Conservation (phyloP, 2,113 vertebrate species). For the Catharus bicknelli region DNA sequence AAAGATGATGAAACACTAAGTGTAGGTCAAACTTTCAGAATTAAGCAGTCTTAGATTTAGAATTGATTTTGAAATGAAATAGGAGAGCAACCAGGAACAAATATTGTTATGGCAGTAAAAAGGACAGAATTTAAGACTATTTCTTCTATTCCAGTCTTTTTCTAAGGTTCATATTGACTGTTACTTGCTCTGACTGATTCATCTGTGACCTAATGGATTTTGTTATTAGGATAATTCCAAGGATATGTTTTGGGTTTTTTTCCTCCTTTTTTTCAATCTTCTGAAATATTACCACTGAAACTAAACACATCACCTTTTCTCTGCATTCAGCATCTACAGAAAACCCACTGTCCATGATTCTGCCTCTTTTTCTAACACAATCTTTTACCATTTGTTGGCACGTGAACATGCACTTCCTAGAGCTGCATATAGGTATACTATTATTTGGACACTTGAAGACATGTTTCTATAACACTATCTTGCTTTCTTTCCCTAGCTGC, state of each 20-base stretch:
- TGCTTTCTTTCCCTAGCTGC: not conserved
- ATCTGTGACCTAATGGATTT: not conserved
- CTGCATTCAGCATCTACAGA: not conserved
- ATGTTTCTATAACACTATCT: not conserved
- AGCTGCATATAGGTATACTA: not conserved
- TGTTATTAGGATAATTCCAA: not conserved
- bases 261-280: not conserved
- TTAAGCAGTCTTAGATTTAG: not conserved
- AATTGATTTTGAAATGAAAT: not conserved
- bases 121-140: not conserved
- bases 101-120: not conserved
- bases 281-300: not conserved
- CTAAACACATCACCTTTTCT: not conserved
- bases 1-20: accelerated
- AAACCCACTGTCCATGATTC: not conserved
- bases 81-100: not conserved
- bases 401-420: not conserved
- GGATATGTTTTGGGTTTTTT: not conserved
- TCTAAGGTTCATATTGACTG: not conserved
- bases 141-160: not conserved
- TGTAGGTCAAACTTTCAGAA: not conserved
- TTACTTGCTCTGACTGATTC: not conserved
- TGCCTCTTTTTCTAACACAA: not conserved
- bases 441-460: not conserved
- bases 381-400: not conserved